A percentile compares a stretch with the other conserved stretches of the same genome.
These are phyloP conservation scores for Amblyraja radiata DNA, from an alignment of 2,797 vertebrate genomes.

Conservation along the genomic window DNA sequence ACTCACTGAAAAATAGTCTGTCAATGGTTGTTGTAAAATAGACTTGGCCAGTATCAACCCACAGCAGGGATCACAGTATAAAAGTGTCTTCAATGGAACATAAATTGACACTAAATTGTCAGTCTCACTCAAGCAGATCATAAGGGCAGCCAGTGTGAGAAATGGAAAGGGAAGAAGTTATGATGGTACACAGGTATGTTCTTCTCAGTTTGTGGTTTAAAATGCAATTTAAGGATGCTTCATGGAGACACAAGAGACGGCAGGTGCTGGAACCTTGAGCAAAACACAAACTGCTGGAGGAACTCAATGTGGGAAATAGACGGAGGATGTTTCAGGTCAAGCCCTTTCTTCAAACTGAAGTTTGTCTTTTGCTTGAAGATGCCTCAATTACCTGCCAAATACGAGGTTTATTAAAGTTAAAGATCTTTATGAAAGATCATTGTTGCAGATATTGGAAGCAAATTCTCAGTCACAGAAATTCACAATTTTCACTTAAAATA, in stretches of 20 bases:
- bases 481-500: neutral
- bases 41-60: neutral
- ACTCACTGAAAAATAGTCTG: neutral
- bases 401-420: neutral
- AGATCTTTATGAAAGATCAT: neutral
- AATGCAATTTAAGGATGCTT: neutral
- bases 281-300: no score
- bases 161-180: neutral
- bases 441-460: slow-evolving; percentile 1
- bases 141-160: neutral
- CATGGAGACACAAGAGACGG: no score
- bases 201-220: neutral
- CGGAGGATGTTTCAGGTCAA: no score
- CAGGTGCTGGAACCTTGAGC: no score
- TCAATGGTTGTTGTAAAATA: neutral
- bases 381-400: neutral
- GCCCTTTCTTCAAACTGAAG: no score
- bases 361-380: neutral
- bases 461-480: neutral
- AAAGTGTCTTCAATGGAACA: neutral
- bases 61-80: neutral
- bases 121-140: neutral
- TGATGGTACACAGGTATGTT: neutral
- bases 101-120: neutral
- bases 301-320: no score